Conservation (phyloP, 2,113 vertebrate genomes). For the Trematocara unimaculatum region DNA sequence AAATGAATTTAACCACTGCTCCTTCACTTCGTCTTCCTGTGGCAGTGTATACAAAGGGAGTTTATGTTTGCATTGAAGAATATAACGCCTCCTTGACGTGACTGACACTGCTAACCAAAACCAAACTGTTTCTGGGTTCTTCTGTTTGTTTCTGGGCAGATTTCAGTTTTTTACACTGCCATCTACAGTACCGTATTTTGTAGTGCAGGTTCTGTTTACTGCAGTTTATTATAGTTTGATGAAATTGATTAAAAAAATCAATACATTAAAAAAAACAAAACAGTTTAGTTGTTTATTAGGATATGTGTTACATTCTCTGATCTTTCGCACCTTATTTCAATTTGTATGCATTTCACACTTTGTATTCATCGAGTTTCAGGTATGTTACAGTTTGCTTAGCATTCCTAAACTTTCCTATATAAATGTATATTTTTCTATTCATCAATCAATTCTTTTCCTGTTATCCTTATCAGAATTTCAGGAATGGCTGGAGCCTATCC, state of each 20-base stretch:
- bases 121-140: not conserved
- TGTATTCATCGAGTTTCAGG: not conserved
- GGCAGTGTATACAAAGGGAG: not conserved
- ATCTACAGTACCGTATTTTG: not conserved
- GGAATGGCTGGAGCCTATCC: rapidly evolving
- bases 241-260: rapidly evolving
- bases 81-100: not conserved
- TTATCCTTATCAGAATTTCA: rapidly evolving
- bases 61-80: rapidly evolving
- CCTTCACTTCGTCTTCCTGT: not conserved
- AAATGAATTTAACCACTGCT: not conserved
- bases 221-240: not conserved
- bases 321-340: not conserved
- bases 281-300: not conserved
- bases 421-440: not conserved
- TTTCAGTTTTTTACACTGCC: not conserved
- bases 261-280: not conserved
- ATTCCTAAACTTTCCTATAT: not conserved
- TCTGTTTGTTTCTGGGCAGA: not conserved
- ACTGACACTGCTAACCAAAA: not conserved
- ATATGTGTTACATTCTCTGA: not conserved
- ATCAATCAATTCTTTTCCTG: not conserved
- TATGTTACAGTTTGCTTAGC: not conserved
- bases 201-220: not conserved
- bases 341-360: not conserved